Evolutionary conservation across 2,797 vertebrate genomes (phyloP).

Genomic region (Valencia hispanica): DNA sequence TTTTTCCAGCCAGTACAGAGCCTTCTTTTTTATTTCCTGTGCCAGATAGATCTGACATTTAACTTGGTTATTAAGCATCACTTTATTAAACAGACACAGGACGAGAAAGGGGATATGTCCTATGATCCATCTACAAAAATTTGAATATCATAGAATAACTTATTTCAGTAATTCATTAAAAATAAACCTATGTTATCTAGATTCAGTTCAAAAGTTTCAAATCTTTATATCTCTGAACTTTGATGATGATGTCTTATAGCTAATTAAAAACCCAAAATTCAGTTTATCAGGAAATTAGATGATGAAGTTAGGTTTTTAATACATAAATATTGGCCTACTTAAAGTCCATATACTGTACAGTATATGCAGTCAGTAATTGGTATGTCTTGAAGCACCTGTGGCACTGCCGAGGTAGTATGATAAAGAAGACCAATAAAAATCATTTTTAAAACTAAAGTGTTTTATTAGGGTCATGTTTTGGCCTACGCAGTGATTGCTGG

Average conservation of each 20-base stretch:
- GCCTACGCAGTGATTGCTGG: not conserved
- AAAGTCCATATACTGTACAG: not conserved
- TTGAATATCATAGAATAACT: not conserved
- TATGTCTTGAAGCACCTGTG: not conserved
- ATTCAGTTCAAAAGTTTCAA: not conserved
- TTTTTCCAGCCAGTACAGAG: not conserved
- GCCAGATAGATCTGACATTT: not conserved
- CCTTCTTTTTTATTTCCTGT: not conserved
- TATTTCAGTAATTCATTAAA: not conserved
- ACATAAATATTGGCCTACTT: not conserved
- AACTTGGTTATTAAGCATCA: slow-evolving; percentile 28
- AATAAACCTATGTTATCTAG: not conserved
- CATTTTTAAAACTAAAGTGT: not conserved
- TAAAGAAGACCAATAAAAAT: not conserved
- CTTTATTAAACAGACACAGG: slow-evolving; percentile 13
- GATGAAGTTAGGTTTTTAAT: not conserved
- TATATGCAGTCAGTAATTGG: not conserved
- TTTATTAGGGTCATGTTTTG: not conserved
- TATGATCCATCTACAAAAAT: not conserved
- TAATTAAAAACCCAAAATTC: not conserved
- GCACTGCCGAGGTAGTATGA: not conserved
- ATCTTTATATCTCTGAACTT: not conserved
- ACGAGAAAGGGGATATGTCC: slow-evolving; percentile 20
- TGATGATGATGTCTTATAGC: not conserved
- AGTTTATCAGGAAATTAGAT: not conserved